phyloP scores from a whole-genome alignment of 2,797 vertebrate genomes.

The Ctenopoma kingsleyae region DNA sequence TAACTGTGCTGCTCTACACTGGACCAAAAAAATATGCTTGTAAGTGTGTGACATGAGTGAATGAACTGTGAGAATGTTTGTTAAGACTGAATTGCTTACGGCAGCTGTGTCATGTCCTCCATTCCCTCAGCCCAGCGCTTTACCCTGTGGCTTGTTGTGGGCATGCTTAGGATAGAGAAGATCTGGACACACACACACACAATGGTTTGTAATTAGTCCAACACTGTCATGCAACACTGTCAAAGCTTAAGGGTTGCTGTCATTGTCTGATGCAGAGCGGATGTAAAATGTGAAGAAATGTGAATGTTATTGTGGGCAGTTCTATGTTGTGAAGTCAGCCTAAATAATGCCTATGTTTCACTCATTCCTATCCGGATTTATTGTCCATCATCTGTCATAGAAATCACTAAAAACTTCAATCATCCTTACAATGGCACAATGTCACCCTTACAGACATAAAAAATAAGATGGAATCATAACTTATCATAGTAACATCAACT shows the following conservation, averaged over 20 bases:
- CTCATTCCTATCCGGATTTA: background rate
- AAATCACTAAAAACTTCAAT: background rate
- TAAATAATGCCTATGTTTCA: background rate
- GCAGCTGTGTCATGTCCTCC: constrained; percentile 96
- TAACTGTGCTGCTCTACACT: constrained; percentile 15
- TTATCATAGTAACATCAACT: no score
- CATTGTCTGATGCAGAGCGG: constrained; percentile 19
- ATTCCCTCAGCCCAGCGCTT: constrained; percentile 88
- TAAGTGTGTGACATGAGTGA: constrained; percentile 30
- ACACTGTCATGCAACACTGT: constrained; percentile 32
- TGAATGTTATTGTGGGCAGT: background rate
- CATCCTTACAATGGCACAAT: background rate
- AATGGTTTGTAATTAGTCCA: constrained; percentile 40
- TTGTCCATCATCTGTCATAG: background rate
- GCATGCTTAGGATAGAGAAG: constrained; percentile 90
- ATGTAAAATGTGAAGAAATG: constrained; percentile 26
- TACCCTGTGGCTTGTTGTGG: constrained; percentile 83
- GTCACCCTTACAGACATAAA: background rate
- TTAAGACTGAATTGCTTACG: constrained; percentile 86
- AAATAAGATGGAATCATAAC: background rate
- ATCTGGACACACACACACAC: constrained; percentile 84
- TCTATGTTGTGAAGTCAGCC: background rate
- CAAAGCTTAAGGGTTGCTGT: constrained; percentile 27
- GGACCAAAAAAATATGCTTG: constrained; percentile 18
- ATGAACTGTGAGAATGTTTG: constrained; percentile 32